A percentile compares a stretch with the other conserved stretches of the same genome.
phyloP scores from a whole-genome alignment of 2,113 vertebrate species.

The Odocoileus hemionus region DNA sequence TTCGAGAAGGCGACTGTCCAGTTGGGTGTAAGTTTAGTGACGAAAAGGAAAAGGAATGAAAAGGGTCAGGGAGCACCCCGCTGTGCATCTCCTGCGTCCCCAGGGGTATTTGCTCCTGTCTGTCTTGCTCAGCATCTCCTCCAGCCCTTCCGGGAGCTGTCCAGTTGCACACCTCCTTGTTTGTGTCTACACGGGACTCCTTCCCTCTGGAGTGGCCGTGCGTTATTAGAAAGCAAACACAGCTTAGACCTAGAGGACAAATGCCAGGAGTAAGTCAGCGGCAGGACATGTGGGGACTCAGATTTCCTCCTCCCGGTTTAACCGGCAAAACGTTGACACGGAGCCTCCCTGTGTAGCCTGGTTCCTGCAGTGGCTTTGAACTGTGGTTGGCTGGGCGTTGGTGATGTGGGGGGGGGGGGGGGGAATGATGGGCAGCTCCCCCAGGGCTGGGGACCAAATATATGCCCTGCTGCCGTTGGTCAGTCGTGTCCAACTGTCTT shows the following conservation, averaged over 20 bases:
- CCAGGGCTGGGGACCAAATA: rapidly evolving
- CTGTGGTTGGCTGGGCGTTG: rapidly evolving
- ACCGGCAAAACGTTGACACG: rapidly evolving
- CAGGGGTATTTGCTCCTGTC: rapidly evolving
- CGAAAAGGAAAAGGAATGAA: rapidly evolving
- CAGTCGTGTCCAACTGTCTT: neutral
- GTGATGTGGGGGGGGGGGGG: too few species aligned
- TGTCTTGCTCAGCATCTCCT: neutral
- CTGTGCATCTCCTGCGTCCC: neutral
- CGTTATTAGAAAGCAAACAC: neutral
- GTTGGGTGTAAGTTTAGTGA: neutral
- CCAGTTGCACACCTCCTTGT: neutral
- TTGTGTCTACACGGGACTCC: rapidly evolving
- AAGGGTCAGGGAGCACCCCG: neutral
- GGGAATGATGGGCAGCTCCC: neutral
- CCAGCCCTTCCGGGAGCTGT: too few species aligned
- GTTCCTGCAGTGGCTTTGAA: rapidly evolving
- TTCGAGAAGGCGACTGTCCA: rapidly evolving
- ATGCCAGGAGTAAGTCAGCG: rapidly evolving
- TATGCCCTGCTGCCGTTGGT: rapidly evolving
- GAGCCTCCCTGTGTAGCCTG: neutral
- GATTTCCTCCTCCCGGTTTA: neutral
- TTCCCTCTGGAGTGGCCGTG: rapidly evolving
- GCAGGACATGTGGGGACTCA: rapidly evolving
- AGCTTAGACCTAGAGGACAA: too few species aligned